Evolutionary conservation across 2,888 invertebrate species (phyloP), one percentile per base, ranked within the genome.

Genomic region (Epirrita christyi): DNA sequence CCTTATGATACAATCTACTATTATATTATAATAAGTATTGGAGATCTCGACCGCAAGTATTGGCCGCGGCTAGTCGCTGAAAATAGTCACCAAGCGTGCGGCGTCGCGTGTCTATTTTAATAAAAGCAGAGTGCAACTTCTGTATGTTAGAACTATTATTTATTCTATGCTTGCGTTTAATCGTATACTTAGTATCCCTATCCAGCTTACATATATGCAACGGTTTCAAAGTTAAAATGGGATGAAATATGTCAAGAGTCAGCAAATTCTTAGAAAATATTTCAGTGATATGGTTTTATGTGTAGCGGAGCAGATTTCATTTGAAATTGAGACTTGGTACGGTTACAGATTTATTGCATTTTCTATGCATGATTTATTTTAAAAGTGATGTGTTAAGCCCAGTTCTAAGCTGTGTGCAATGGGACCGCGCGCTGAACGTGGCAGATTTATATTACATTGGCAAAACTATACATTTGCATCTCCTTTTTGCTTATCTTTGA

Each of bases 191-290:
- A 7, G 28, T 32, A 32, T 32, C 28, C 8, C 28, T 77, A 70
- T 74, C 71, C 72, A 66, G 72, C 68, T 67, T 69, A 70, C 11
- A 0, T 50, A 36, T 43, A 6, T 42, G 42, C 49, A 41, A 43
- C 37, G 32, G 13, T 44, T 32, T 45, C 28, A 43, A 40, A 45
- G 45, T 13, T 15, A 50, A 45, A 37, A 42, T 15, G 34, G 13
- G 11, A 32, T 56, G 13, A 50, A 47, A 37, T 44, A 42, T 38
- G n/a, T 34, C 40, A 53, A 41, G 34, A 40, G 29, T 27, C 32
- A 41, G 46, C 32, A 46, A 34, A 11, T 47, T 47, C 42, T 51
- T 32, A 36, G 50, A 41, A 55, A 50, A 45, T 40, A 9, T 32
- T 49, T 32, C 38, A 49, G 48, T 55, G 37, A 47, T 49, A 32